Percentiles rank a stretch among this genome's conserved stretches.
These are phyloP conservation scores for Sciaenops ocellatus DNA, from an alignment of 2,797 vertebrate genomes.

Conservation along the genomic window DNA sequence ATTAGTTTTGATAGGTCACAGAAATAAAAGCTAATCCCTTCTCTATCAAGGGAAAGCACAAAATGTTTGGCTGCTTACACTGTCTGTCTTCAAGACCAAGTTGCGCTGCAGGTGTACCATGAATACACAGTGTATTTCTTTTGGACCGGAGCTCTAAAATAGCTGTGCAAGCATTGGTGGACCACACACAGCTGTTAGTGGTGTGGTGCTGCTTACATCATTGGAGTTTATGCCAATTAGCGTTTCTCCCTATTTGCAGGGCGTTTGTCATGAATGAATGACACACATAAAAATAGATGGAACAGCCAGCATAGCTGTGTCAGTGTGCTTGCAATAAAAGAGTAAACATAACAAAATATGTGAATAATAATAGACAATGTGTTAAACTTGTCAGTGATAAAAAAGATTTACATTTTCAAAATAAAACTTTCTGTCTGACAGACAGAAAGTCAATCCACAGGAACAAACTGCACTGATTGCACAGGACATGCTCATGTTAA, in stretches of 20 bases:
- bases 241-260: constrained; percentile 59
- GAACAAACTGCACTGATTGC: constrained; percentile 49
- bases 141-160: constrained; percentile 70
- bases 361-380: not conserved
- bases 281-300: constrained; percentile 61
- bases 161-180: constrained; percentile 64
- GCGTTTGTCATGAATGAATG: constrained; percentile 65
- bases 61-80: constrained; percentile 44
- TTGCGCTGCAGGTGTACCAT: constrained; percentile 68
- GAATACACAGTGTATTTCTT: constrained; percentile 65
- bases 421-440: not conserved
- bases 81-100: constrained; percentile 52
- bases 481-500: constrained; percentile 52
- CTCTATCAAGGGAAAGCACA: constrained; percentile 54
- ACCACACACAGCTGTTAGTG: constrained; percentile 75
- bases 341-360: constrained; percentile 12
- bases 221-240: constrained; percentile 70
- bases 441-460: constrained; percentile 25
- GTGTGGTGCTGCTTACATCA: constrained; percentile 70
- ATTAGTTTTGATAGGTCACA: constrained; percentile 48
- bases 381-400: not conserved
- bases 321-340: constrained; percentile 12
- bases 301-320: constrained; percentile 3
- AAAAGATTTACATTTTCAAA: not conserved
- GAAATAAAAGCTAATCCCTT: constrained; percentile 63